These are phyloP conservation scores for Lepetodrilus schrolli DNA, from an alignment of 2,888 invertebrate species.

Conservation along the genomic window DNA sequence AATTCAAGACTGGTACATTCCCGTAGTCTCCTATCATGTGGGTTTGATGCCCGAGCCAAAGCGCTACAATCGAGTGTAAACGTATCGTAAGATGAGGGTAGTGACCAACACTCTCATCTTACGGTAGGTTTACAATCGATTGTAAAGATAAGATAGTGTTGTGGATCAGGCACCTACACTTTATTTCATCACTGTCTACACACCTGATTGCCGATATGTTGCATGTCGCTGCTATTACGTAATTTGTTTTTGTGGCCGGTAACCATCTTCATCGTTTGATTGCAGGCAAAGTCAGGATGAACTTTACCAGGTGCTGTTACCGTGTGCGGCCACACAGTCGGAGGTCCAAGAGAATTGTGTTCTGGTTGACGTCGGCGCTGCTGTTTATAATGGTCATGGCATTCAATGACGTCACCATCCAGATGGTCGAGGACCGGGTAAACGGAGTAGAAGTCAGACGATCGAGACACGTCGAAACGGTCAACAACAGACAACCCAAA, in stretches of 20 bases:
- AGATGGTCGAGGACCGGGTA: background rate
- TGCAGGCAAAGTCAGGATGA: background rate
- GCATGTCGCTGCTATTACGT: too few relatives aligned
- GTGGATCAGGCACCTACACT: background rate
- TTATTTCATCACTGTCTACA: too few relatives aligned
- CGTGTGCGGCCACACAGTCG: background rate
- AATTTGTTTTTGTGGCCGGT: background rate
- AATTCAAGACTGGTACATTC: too few relatives aligned
- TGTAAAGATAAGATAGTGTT: background rate
- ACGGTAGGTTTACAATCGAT: too few relatives aligned
- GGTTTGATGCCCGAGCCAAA: too few relatives aligned
- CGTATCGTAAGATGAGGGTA: too few relatives aligned
- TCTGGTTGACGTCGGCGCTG: background rate
- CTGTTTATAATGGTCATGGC: background rate
- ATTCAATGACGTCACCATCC: constrained; percentile 17
- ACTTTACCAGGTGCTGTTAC: background rate
- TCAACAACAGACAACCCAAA: background rate
- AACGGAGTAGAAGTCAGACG: background rate
- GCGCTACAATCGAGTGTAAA: too few relatives aligned
- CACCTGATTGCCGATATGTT: too few relatives aligned
- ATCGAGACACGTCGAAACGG: background rate
- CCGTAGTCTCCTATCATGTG: too few relatives aligned
- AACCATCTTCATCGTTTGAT: background rate
- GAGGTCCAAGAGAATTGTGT: background rate
- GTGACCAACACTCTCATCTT: too few relatives aligned